Base-by-base conservation (phyloP, 2,113 vertebrate genomes). In the Corythaeola cristata region DNA sequence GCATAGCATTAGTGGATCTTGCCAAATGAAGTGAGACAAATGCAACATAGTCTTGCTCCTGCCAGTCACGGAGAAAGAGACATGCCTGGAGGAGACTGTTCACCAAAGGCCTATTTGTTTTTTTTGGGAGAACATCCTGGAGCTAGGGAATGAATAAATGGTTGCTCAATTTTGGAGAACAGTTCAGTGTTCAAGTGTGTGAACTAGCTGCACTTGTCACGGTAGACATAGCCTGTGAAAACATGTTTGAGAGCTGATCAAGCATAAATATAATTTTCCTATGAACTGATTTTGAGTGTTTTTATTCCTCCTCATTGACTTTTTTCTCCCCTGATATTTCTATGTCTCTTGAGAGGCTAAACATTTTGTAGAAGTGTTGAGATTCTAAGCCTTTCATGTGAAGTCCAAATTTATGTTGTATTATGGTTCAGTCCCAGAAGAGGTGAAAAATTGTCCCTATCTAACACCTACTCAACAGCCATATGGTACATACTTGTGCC, bases 401-500 rank as follows among this genome's bases (percentile, higher is more conserved):
- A 75, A 64, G 12, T 60, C 39, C 27, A 66, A 66, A 71, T 60
- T 60, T 49, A 35, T 56, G 10, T 52, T 87, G 5, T 41, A 15
- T 27, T 52, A 26, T 10, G 8, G 16, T 44, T 75, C 28, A 56
- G 19, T 20, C 23, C 41, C 47, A 79, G 41, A 78, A 68, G 4
- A 7, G 8, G 16, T n/a, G 41, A 87, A 19, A 30, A 15, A 8
- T 12, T 72, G 6, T 47, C 20, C 13, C 17, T 7, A 20, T 8
- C 8, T 22, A 60, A 73, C 6, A 21, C 11, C 12, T 53, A 27
- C 24, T 45, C 37, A 76, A 21, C 35, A 58, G 21, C 16, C 17
- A 7, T 12, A 9, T 18, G 15, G 26, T 33, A 63, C 0, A 0
- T 32, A 30, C 41, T 69, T 53, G 10, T 72, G 11, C 10, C 11